phyloP scores from a whole-genome alignment of 2,888 invertebrate species.

The Physocephala rufipes region DNA sequence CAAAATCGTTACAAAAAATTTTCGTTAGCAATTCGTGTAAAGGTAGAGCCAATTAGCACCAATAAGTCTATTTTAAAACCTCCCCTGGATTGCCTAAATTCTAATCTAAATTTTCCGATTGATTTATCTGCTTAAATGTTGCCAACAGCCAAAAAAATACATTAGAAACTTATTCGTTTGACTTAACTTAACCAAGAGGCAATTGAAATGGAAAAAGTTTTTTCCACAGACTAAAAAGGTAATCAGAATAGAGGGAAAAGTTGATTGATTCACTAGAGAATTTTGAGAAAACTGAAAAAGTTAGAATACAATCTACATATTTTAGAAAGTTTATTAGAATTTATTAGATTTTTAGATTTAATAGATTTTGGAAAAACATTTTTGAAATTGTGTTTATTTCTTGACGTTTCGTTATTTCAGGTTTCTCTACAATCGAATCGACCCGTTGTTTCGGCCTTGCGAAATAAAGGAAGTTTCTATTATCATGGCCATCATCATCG shows the following conservation, averaged over 20 bases:
- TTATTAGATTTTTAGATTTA: background rate
- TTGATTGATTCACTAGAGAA: background rate
- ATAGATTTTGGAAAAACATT: background rate
- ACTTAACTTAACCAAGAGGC: background rate
- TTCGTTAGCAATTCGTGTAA: too few species aligned
- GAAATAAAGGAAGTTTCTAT: constrained; percentile 61
- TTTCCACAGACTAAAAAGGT: background rate
- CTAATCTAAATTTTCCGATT: background rate
- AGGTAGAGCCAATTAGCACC: too few species aligned
- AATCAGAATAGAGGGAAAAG: background rate
- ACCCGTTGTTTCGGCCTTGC: constrained; percentile 63
- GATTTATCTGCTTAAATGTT: background rate
- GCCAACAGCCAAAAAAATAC: background rate
- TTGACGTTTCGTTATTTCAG: constrained; percentile 52
- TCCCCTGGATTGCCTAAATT: background rate
- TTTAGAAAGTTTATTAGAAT: too few species aligned
- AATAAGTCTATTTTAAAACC: too few species aligned
- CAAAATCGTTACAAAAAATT: too few species aligned
- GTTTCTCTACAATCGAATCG: constrained; percentile 64
- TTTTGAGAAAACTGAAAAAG: too few species aligned
- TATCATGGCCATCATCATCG: constrained; percentile 51
- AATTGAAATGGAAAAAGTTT: constrained; percentile 10
- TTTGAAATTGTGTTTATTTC: background rate
- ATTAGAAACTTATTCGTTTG: background rate
- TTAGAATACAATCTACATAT: too few species aligned